phyloP scores from a whole-genome alignment of 2,888 invertebrate species.

The Serripes groenlandicus region DNA sequence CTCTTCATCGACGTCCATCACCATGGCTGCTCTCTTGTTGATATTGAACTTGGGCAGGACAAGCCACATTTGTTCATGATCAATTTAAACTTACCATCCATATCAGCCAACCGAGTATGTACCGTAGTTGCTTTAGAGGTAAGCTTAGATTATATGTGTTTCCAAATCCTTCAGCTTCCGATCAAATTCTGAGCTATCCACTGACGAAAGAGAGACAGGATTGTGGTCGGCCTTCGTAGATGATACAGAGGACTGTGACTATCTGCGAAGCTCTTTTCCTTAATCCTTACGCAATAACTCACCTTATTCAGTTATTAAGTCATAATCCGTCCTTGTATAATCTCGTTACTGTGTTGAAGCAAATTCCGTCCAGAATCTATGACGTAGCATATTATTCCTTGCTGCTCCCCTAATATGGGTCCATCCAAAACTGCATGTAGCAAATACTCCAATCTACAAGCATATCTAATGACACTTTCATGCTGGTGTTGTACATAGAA shows the following conservation, averaged over 20 bases:
- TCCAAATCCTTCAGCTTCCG: background rate
- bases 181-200: background rate
- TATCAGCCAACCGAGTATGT: background rate
- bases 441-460: no score
- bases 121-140: background rate
- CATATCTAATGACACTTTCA: no score
- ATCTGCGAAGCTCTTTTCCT: background rate
- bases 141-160: no score
- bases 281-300: no score
- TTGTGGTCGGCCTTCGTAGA: background rate
- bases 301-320: no score
- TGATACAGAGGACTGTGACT: background rate
- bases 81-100: background rate
- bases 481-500: no score
- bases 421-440: background rate
- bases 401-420: background rate
- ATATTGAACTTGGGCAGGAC: no score
- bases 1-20: no score
- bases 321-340: no score
- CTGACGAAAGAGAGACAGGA: background rate
- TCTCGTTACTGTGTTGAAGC: no score
- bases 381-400: background rate
- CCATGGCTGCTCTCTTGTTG: no score
- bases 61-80: background rate
- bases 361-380: no score